These are phyloP conservation scores for Tanypteryx hageni DNA, from an alignment of 2,888 invertebrate genomes.

Conservation along the genomic window DNA sequence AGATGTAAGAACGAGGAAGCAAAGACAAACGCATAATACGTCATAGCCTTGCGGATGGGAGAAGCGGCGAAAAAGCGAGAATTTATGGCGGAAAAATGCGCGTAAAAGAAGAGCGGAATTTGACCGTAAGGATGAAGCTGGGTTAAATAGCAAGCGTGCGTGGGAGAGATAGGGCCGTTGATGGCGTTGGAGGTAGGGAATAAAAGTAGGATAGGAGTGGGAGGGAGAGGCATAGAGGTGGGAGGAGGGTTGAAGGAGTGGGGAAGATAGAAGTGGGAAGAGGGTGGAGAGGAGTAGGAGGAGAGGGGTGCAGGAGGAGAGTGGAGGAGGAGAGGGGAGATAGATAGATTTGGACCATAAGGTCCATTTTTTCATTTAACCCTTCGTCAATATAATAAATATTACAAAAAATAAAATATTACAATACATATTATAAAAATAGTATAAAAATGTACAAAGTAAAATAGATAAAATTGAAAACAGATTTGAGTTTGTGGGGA, in stretches of 20 bases:
- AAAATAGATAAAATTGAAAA: too few species aligned
- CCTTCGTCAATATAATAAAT: slow-evolving; percentile 22
- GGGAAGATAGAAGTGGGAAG: neutral
- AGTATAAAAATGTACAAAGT: too few species aligned
- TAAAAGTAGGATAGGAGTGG: neutral
- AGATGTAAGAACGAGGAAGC: neutral
- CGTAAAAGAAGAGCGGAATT: slow-evolving; percentile 28
- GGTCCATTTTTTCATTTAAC: too few species aligned
- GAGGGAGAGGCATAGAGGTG: too few species aligned
- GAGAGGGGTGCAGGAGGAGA: neutral
- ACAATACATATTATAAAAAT: too few species aligned
- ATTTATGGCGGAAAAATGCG: neutral
- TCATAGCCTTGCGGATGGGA: neutral
- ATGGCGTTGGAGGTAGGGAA: neutral
- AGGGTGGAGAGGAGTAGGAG: too few species aligned
- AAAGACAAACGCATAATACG: neutral
- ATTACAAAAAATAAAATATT: too few species aligned
- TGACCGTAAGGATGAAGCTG: neutral
- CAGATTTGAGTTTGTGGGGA: too few species aligned
- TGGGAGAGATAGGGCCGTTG: too few species aligned
- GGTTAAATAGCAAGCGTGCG: too few species aligned
- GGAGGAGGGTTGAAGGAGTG: neutral
- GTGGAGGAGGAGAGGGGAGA: too few species aligned
- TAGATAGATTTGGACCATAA: too few species aligned
- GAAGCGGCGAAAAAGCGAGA: neutral